phyloP scores from a whole-genome alignment of 2,113 vertebrate species.

The Murina feae region DNA sequence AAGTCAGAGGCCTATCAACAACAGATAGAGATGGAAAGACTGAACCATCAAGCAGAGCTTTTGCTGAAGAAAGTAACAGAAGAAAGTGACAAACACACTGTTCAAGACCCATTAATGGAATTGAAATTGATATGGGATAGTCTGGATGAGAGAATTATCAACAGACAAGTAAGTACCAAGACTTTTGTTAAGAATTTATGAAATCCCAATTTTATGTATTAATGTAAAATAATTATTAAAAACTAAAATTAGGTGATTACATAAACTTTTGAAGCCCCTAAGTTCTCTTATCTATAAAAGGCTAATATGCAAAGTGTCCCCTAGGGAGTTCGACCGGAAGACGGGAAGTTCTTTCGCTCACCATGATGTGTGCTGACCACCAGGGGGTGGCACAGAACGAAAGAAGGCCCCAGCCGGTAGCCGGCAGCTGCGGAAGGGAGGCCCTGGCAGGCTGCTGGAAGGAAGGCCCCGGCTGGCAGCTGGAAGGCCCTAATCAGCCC shows the following conservation, averaged over 20 bases:
- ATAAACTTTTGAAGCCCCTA: not conserved
- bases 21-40: conserved; percentile 97
- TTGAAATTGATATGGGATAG: conserved; percentile 92
- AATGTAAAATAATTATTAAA: not conserved
- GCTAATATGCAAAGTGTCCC: too few species aligned
- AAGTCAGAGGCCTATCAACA: conserved; percentile 96
- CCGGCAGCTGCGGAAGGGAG: too few species aligned
- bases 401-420: too few species aligned
- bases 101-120: conserved; percentile 93
- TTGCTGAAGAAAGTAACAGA: conserved; percentile 93
- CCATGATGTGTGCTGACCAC: too few species aligned
- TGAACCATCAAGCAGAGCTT: conserved; percentile 94
- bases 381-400: fast-evolving
- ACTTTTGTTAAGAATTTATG: not conserved
- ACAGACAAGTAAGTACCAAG: conserved; percentile 88
- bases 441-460: too few species aligned
- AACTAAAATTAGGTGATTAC: not conserved
- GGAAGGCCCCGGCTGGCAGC: too few species aligned
- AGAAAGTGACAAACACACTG: conserved; percentile 88
- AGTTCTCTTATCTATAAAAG: not conserved
- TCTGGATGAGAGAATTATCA: conserved; percentile 93
- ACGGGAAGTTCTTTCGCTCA: too few species aligned
- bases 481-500: too few species aligned
- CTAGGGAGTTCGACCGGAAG: too few species aligned
- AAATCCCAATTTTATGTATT: not conserved